Evolutionary conservation across 2,888 invertebrate species (phyloP), one percentile per base, ranked within the genome.

Genomic region (Drosophila neoperkinsi): DNA sequence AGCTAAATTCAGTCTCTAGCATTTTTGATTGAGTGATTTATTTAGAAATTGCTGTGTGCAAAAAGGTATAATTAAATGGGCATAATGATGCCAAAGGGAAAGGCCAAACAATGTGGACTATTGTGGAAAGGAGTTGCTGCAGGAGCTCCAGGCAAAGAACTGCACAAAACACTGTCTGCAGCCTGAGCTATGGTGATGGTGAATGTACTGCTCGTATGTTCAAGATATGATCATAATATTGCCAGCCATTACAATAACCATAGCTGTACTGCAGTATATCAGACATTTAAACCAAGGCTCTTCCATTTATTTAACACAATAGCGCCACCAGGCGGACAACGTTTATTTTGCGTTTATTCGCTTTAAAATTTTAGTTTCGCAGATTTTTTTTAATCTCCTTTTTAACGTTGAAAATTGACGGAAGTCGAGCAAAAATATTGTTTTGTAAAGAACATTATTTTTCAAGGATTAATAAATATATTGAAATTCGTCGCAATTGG

Each of bases 1-100:
- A 51, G 83, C 74, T 62, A 65, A 60, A 74, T 67, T 65, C 79
- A 74, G 69, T 75, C 64, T 81, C 68, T 71, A 77, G 85, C 88
- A 77, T 75, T 79, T 84, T 90, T 90, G 89, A 90, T 87, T 90
- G 87, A 87, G 87, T 87, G 87, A 87, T 87, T 87, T 87, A 87
- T 87, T 88, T 90, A 84, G 90, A 90, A 87, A 86, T 88, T 74
- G 85, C 82, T 88, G 81, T 75, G 78, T 65, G 68, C 85, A 88
- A 85, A 90, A 83, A 87, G 80, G 79, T 87, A 88, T 87, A 90
- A 87, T 87, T 87, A 87, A 87, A 87, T 81, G 86, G 79, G 77
- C 88, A 90, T 86, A 84, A 87, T 84, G 84, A 89, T 84, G 87
- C 72, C 67, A 87, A 81, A 84, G 84, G 88, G 82, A 85, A 89